These are phyloP conservation scores for Molanna angustata DNA, from an alignment of 2,888 invertebrate genomes.

Conservation along the genomic window DNA sequence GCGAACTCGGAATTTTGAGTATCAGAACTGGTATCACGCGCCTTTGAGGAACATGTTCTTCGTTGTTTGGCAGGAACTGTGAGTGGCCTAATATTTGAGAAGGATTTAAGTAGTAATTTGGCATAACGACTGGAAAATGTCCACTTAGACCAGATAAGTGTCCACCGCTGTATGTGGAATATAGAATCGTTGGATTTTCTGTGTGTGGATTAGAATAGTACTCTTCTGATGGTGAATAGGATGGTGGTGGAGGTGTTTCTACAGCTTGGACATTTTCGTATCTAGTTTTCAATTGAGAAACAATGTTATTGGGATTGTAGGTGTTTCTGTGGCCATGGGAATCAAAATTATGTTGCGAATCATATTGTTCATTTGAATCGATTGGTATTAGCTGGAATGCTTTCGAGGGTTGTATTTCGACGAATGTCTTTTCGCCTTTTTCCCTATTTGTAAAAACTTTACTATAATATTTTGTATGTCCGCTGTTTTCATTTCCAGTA, in stretches of 20 bases:
- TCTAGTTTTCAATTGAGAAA: constrained; percentile 40
- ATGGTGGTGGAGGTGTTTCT: constrained; percentile 38
- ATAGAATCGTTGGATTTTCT: constrained; percentile 44
- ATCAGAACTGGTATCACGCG: constrained; percentile 58
- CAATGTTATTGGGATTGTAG: constrained; percentile 44
- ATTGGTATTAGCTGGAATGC: constrained; percentile 52
- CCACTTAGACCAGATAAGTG: constrained; percentile 48
- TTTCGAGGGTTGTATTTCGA: constrained; percentile 59
- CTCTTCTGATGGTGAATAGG: constrained; percentile 18
- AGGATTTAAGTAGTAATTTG: constrained; percentile 50
- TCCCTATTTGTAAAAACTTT: constrained; percentile 30
- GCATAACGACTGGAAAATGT: constrained; percentile 50
- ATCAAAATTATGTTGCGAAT: no score
- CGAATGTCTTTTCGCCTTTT: constrained; percentile 40
- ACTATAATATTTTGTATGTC: constrained; percentile 20
- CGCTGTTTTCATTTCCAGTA: constrained; percentile 30
- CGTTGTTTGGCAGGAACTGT: constrained; percentile 45
- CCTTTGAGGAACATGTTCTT: constrained; percentile 41
- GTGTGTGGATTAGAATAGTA: constrained; percentile 14
- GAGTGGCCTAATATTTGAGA: constrained; percentile 48
- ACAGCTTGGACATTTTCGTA: constrained; percentile 40
- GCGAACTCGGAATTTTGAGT: constrained; percentile 57
- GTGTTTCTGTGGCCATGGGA: constrained; percentile 40
- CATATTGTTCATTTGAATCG: constrained; percentile 34
- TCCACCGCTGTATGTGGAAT: constrained; percentile 51